Evolutionary conservation across 2,113 vertebrate genomes (phyloP).

Genomic region (Sclerurus mexicanus): DNA sequence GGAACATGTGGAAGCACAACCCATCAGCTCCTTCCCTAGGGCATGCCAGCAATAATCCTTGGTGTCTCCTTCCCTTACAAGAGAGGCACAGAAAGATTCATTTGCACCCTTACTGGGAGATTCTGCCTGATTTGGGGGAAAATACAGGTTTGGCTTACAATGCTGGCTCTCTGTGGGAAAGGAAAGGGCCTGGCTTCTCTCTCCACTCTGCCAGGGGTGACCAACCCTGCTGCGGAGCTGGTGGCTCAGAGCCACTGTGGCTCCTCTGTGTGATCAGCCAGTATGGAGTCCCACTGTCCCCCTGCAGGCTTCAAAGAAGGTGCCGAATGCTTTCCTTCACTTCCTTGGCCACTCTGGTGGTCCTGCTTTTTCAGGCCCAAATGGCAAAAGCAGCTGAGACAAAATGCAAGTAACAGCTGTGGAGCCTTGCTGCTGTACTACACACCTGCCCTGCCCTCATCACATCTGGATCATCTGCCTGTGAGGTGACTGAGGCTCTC

Average conservation of each 20-base stretch:
- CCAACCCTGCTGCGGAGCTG: background rate
- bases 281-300: too few relatives aligned
- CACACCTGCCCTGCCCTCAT: background rate
- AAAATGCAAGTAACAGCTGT: background rate
- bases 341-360: background rate
- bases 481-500: background rate
- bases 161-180: background rate
- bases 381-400: background rate
- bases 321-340: background rate
- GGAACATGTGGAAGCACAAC: background rate
- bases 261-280: background rate
- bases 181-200: background rate
- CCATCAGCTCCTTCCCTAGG: background rate
- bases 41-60: fast-evolving
- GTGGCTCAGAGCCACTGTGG: background rate
- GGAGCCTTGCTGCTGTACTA: background rate
- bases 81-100: background rate
- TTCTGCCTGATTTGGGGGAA: background rate
- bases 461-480: background rate
- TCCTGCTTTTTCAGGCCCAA: background rate
- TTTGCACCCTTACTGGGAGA: background rate
- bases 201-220: background rate
- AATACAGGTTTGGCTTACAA: background rate
- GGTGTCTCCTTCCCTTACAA: background rate
- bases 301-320: background rate